These are phyloP conservation scores for Trichonephila clavata DNA, from an alignment of 1,140 invertebrate species.

Conservation along the genomic window DNA sequence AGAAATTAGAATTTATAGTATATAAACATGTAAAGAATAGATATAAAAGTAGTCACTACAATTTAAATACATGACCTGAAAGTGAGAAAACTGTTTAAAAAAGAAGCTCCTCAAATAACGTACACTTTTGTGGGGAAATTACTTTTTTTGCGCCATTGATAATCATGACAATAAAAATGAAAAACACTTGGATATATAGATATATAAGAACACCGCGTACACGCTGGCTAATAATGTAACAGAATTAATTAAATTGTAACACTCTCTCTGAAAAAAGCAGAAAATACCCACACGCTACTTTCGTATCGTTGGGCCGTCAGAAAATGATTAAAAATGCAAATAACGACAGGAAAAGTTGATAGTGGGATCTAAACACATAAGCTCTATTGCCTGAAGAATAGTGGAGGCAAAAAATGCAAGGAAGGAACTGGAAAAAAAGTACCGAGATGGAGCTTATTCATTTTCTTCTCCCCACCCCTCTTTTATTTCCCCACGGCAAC, in stretches of 20 bases:
- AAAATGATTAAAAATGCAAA: slow-evolving; percentile 75
- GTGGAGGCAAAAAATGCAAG: slow-evolving; percentile 49
- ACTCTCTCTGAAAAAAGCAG: slow-evolving; percentile 23
- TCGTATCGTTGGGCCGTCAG: background rate
- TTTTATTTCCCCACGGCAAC: slow-evolving; percentile 37
- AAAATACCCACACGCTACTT: background rate
- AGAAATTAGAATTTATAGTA: too few relatives aligned
- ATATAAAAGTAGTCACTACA: background rate
- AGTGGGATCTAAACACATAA: slow-evolving; percentile 44
- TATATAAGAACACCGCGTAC: background rate
- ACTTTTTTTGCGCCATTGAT: slow-evolving; percentile 3
- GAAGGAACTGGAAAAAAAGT: slow-evolving; percentile 32
- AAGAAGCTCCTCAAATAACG: background rate
- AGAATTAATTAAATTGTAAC: slow-evolving; percentile 75
- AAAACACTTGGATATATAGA: background rate
- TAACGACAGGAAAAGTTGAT: slow-evolving; percentile 47
- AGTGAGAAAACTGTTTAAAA: background rate
- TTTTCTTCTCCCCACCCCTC: slow-evolving; percentile 7
- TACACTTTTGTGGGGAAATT: background rate
- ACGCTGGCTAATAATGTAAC: slow-evolving; percentile 70
- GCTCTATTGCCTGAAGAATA: slow-evolving; percentile 57
- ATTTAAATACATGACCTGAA: background rate
- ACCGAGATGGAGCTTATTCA: slow-evolving; percentile 60
- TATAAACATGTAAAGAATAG: too few relatives aligned
- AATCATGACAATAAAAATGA: slow-evolving; percentile 24